Evolutionary conservation across 2,797 vertebrate genomes (phyloP).

Genomic region (Lutjanus argentimaculatus): DNA sequence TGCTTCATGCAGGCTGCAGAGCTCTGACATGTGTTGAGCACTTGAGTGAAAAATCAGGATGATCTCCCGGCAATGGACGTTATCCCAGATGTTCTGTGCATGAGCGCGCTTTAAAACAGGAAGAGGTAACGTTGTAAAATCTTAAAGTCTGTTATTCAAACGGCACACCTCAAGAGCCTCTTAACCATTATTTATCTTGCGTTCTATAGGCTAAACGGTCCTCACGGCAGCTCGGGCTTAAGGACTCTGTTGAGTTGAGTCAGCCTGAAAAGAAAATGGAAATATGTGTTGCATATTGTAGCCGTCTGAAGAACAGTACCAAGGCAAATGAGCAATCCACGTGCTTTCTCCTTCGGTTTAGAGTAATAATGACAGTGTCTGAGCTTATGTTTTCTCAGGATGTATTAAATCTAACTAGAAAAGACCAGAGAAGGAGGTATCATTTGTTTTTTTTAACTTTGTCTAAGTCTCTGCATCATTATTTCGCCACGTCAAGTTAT

Average conservation of each 20-base stretch:
- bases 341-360: slow-evolving; percentile 37
- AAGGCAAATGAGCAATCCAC: slow-evolving; percentile 29
- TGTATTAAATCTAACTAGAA: slow-evolving; percentile 52
- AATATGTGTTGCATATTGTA: slow-evolving; percentile 56
- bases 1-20: slow-evolving; percentile 25
- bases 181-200: slow-evolving; percentile 72
- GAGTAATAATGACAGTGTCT: slow-evolving; percentile 46
- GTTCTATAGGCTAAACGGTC: slow-evolving; percentile 65
- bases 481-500: slow-evolving; percentile 20
- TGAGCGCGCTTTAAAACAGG: slow-evolving; percentile 66
- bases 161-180: slow-evolving; percentile 69
- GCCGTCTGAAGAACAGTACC: slow-evolving; percentile 6
- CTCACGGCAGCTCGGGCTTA: slow-evolving; percentile 49
- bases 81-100: slow-evolving; percentile 41
- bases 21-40: slow-evolving; percentile 56
- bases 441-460: slow-evolving; percentile 18
- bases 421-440: slow-evolving; percentile 28
- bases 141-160: slow-evolving; percentile 70
- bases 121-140: slow-evolving; percentile 68
- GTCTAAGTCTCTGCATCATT: slow-evolving; percentile 7
- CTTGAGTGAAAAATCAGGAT: slow-evolving; percentile 43
- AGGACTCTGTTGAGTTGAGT: slow-evolving; percentile 40
- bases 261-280: slow-evolving; percentile 53
- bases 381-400: slow-evolving; percentile 58
- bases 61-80: slow-evolving; percentile 38